Conservation (phyloP, 2,797 vertebrate species). For the Myripristis jacobus region DNA sequence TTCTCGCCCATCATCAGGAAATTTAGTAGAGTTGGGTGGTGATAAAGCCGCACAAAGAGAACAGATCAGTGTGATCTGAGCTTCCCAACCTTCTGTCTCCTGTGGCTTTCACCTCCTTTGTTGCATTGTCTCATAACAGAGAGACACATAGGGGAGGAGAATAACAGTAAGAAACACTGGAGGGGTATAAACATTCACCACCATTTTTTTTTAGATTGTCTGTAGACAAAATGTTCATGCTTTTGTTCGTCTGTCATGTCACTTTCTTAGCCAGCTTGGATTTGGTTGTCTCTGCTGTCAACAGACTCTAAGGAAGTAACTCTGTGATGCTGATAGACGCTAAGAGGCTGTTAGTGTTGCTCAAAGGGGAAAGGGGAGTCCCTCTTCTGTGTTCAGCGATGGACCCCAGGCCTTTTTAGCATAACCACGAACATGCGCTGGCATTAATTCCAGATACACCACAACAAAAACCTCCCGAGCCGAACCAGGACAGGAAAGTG, state of each 20-base stretch:
- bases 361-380: constrained; percentile 3
- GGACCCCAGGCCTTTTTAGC: constrained; percentile 43
- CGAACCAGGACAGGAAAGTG: constrained; percentile 42
- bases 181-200: too few relatives aligned
- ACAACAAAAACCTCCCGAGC: constrained; percentile 41
- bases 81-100: background rate
- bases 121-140: background rate
- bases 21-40: constrained; percentile 12
- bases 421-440: constrained; percentile 13
- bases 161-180: too few relatives aligned
- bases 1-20: constrained; percentile 18
- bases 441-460: constrained; percentile 39
- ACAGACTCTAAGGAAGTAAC: too few relatives aligned
- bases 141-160: too few relatives aligned
- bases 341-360: too few relatives aligned
- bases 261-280: too few relatives aligned
- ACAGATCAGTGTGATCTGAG: constrained; percentile 18
- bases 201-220: too few relatives aligned
- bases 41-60: constrained; percentile 18
- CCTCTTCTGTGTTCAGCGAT: constrained; percentile 35
- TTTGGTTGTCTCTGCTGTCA: too few relatives aligned
- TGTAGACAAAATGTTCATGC: too few relatives aligned
- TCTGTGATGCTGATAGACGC: too few relatives aligned
- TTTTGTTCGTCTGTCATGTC: too few relatives aligned
- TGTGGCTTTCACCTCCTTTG: background rate